Evolutionary conservation across 2,888 invertebrate genomes (phyloP).

Genomic region (Imbricaverruca yamaguchii): DNA sequence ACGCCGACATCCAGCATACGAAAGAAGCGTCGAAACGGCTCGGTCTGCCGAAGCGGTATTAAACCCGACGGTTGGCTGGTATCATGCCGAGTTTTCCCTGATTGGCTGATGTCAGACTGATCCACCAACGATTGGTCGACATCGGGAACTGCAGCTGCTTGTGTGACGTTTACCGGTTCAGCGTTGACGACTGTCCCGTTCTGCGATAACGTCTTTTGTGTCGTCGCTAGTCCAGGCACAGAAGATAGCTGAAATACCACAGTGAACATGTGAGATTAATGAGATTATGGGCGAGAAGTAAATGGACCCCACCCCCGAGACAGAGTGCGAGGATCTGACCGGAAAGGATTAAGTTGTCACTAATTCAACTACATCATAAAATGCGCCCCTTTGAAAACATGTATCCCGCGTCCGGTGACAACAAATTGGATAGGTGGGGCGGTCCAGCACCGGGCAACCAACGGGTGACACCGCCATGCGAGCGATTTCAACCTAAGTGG

Average conservation of each 20-base stretch:
- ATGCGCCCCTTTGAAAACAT: too few species aligned
- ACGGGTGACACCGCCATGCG: too few species aligned
- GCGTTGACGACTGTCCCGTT: neutral
- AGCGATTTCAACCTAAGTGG: too few species aligned
- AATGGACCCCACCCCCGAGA: too few species aligned
- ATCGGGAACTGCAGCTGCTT: neutral
- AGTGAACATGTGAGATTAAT: too few species aligned
- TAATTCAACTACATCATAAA: too few species aligned
- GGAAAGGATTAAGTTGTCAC: too few species aligned
- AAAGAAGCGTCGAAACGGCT: slow-evolving; percentile 42
- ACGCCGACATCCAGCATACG: slow-evolving; percentile 88
- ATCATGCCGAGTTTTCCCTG: slow-evolving; percentile 22
- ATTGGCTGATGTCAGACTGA: neutral
- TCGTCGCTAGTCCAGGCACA: slow-evolving; percentile 29
- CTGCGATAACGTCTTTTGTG: neutral
- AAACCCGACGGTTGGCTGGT: neutral
- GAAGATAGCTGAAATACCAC: slow-evolving; percentile 26
- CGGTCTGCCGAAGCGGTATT: neutral
- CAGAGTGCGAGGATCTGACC: too few species aligned
- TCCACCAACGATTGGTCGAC: neutral
- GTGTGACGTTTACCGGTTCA: neutral
- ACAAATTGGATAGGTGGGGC: too few species aligned
- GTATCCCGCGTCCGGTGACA: too few species aligned
- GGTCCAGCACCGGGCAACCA: too few species aligned
- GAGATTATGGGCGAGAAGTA: too few species aligned